Percentiles rank a stretch among this genome's conserved stretches.
Conservation (phyloP, 2,797 vertebrate genomes). For the Euthynnus affinis region DNA sequence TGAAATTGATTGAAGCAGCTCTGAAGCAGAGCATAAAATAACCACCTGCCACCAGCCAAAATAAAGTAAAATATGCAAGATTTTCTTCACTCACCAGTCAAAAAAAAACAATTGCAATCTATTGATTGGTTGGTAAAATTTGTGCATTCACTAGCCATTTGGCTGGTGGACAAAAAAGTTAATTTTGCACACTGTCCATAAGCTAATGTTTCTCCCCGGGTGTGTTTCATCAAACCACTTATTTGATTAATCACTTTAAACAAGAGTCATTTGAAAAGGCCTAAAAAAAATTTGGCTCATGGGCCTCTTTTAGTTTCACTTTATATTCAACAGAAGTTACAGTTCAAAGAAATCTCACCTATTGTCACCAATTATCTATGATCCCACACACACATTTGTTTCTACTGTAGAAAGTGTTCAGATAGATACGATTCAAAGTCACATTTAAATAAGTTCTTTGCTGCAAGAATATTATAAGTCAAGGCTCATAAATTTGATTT, state of each 20-base stretch:
- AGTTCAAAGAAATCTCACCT: not conserved
- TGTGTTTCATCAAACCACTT: not conserved
- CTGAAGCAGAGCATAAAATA: too few relatives aligned
- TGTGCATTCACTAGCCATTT: too few relatives aligned
- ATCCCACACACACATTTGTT: not conserved
- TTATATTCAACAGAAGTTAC: not conserved
- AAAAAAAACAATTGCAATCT: too few relatives aligned
- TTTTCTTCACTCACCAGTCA: too few relatives aligned
- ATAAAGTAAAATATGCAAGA: too few relatives aligned
- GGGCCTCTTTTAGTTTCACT: not conserved
- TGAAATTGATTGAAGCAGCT: too few relatives aligned
- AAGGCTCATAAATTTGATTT: not conserved
- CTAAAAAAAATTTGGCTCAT: constrained; percentile 2
- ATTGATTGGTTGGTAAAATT: too few relatives aligned
- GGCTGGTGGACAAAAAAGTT: too few relatives aligned
- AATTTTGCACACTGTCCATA: not conserved
- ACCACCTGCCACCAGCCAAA: too few relatives aligned
- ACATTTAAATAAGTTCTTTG: not conserved
- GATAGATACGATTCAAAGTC: not conserved
- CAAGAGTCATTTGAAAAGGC: not conserved
- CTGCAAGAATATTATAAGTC: not conserved
- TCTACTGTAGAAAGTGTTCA: not conserved
- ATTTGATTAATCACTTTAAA: constrained; percentile 22
- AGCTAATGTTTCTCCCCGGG: constrained; percentile 1
- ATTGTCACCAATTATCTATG: not conserved